A percentile compares a stretch with the other conserved stretches of the same genome.
These are phyloP conservation scores for Clivina fossor DNA, from an alignment of 2,888 invertebrate species.

Conservation along the genomic window DNA sequence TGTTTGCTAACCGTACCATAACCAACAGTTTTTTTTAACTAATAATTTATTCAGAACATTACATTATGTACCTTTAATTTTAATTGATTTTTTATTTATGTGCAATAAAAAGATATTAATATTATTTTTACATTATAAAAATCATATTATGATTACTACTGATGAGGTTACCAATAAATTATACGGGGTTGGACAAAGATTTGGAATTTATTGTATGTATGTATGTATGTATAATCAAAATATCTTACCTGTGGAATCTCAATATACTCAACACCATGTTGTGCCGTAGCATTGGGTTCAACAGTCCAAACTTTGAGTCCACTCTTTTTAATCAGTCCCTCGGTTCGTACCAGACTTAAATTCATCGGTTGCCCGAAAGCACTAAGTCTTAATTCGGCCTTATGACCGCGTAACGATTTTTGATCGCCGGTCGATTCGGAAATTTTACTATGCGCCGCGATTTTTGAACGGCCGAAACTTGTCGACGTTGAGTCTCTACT, in stretches of 20 bases:
- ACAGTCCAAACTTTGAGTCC: conserved; percentile 82
- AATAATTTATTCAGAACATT: no score
- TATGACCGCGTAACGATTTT: conserved; percentile 54
- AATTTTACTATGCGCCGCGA: conserved; percentile 16
- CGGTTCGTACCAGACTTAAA: conserved; percentile 72
- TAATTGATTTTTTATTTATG: no score
- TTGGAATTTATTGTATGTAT: background rate
- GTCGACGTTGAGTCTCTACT: background rate
- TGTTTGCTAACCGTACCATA: no score
- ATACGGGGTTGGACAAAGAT: no score
- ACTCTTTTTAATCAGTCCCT: conserved; percentile 74
- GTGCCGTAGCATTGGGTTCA: conserved; percentile 73
- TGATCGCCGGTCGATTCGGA: conserved; percentile 12
- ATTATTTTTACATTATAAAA: no score
- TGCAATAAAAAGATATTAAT: no score
- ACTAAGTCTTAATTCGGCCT: conserved; percentile 69
- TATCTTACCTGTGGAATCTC: conserved; percentile 74
- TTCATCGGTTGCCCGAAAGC: conserved; percentile 79
- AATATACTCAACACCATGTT: conserved; percentile 77
- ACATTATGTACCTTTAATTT: no score
- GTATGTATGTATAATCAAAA: background rate
- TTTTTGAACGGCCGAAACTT: conserved; percentile 8
- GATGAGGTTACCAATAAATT: no score
- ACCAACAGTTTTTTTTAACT: no score
- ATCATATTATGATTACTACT: no score